Evolutionary conservation across 1,140 invertebrate species (phyloP).

Genomic region (honey bee (Apis mellifera)): DNA sequence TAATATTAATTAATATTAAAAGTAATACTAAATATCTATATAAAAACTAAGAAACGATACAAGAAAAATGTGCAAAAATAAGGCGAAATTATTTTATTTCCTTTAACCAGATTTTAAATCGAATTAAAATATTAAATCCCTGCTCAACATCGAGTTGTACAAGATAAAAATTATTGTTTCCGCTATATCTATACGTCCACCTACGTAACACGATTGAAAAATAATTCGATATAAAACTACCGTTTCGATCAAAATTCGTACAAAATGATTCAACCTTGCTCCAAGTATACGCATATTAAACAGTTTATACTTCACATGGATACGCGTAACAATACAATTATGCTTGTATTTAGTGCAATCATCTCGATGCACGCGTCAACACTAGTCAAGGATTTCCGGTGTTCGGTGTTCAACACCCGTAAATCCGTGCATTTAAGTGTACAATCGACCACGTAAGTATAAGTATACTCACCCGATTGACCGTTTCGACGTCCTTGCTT

Average conservation of each 20-base stretch:
- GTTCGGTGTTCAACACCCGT: slow-evolving; percentile 58
- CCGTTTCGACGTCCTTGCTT: slow-evolving; percentile 1
- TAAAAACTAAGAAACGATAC: no score
- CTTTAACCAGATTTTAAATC: no score
- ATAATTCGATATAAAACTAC: neutral
- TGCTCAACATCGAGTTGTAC: no score
- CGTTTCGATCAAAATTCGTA: neutral
- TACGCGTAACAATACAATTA: slow-evolving; percentile 53
- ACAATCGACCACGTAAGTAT: neutral
- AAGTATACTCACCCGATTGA: slow-evolving; percentile 13
- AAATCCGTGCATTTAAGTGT: slow-evolving; percentile 48
- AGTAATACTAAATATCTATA: no score
- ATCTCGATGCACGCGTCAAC: slow-evolving; percentile 54
- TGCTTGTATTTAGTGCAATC: slow-evolving; percentile 55
- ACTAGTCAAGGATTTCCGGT: slow-evolving; percentile 59
- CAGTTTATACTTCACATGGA: neutral
- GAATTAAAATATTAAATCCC: no score
- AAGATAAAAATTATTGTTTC: neutral
- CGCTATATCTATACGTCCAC: neutral
- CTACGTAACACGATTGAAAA: neutral
- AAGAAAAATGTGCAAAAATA: no score
- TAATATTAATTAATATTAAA: no score
- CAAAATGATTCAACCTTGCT: neutral
- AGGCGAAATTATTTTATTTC: no score
- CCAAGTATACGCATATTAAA: neutral